Percentiles rank a stretch among this genome's conserved stretches.
Evolutionary conservation across 1,140 invertebrate species (phyloP).

Genomic region (Ips typographus): DNA sequence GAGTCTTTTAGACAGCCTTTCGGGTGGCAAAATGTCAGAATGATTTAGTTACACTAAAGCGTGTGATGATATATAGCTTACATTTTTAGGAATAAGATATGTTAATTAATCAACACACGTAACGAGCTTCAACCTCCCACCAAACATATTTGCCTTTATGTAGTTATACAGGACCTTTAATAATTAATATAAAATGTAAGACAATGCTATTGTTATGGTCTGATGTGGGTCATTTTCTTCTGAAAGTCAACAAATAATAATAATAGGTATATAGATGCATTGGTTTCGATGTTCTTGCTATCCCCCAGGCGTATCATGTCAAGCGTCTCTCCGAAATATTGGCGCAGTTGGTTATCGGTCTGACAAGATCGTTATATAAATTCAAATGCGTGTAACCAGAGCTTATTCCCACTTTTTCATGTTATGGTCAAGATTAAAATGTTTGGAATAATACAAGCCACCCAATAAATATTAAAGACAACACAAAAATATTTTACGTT

Average conservation of each 20-base stretch:
- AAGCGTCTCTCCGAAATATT: conserved; percentile 15
- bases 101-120: background rate
- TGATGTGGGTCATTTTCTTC: background rate
- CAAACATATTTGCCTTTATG: background rate
- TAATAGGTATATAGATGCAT: conserved; percentile 6
- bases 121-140: background rate
- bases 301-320: conserved; percentile 20
- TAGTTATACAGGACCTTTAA: background rate
- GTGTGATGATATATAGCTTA: conserved; percentile 20
- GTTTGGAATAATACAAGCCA: too few relatives aligned
- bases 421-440: too few relatives aligned
- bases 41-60: conserved; percentile 25
- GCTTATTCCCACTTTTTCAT: conserved; percentile 2
- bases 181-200: background rate
- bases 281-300: conserved; percentile 16
- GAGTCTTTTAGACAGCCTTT: conserved; percentile 23
- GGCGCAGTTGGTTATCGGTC: conserved; percentile 15
- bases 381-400: conserved; percentile 24
- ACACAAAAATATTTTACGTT: too few relatives aligned
- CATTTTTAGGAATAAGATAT: conserved; percentile 1
- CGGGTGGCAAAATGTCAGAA: conserved; percentile 25
- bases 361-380: conserved; percentile 26
- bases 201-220: background rate
- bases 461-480: too few relatives aligned
- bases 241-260: conserved; percentile 1